A percentile compares a stretch with the other conserved stretches of the same genome.
Conservation (phyloP, 2,113 vertebrate species). For the Pseudorhombus dupliciocellatus region DNA sequence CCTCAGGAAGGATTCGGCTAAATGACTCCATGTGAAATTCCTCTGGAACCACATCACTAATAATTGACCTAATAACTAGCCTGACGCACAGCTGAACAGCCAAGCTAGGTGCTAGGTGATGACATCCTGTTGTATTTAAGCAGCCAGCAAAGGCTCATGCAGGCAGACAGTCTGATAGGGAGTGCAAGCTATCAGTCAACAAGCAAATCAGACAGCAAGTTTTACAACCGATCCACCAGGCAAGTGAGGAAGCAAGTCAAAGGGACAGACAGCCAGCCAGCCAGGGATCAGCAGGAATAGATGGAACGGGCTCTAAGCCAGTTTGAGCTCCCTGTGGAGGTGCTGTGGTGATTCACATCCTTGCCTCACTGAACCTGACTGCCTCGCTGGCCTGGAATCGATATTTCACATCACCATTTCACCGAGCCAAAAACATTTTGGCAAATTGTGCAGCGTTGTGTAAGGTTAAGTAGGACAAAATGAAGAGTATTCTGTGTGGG, state of each 20-base stretch:
- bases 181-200: slow-evolving; percentile 30
- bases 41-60: background rate
- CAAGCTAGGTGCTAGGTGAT: slow-evolving; percentile 36
- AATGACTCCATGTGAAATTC: background rate
- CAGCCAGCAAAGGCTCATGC: slow-evolving; percentile 21
- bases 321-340: slow-evolving; percentile 47
- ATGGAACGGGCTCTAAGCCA: slow-evolving; percentile 59
- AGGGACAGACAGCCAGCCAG: slow-evolving; percentile 40
- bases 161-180: slow-evolving; percentile 18
- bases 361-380: slow-evolving; percentile 41
- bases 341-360: slow-evolving; percentile 59
- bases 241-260: slow-evolving; percentile 39
- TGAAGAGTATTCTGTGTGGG: slow-evolving; percentile 39
- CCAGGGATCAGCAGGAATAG: slow-evolving; percentile 46
- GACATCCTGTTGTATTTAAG: slow-evolving; percentile 39
- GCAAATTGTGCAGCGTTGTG: slow-evolving; percentile 48
- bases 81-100: slow-evolving; percentile 27
- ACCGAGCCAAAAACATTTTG: slow-evolving; percentile 60
- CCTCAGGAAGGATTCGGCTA: background rate
- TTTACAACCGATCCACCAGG: slow-evolving; percentile 34
- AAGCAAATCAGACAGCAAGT: slow-evolving; percentile 33
- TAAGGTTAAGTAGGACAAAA: slow-evolving; percentile 57
- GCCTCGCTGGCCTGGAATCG: slow-evolving; percentile 50
- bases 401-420: slow-evolving; percentile 57
- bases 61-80: background rate